A percentile compares a stretch with the other conserved stretches of the same genome.
Conservation (phyloP, 2,888 invertebrate genomes). For the Clusia tigrina region DNA sequence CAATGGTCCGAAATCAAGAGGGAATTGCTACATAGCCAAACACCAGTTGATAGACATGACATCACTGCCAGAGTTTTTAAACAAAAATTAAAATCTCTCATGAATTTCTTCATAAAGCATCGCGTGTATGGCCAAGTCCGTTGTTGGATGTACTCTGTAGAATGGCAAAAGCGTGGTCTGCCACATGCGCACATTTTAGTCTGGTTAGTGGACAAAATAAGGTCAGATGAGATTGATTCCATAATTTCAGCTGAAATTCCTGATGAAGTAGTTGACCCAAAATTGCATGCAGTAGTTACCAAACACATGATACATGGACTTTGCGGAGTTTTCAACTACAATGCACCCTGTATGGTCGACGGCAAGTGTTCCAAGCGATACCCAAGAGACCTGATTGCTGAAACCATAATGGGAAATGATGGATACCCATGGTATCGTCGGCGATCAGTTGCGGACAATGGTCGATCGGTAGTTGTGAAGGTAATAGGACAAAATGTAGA, state of each 20-base stretch:
- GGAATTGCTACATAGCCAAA: slow-evolving; percentile 34
- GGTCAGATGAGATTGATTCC: no score
- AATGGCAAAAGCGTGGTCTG: slow-evolving; percentile 22
- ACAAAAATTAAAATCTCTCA: slow-evolving; percentile 19
- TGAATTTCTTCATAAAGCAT: no score
- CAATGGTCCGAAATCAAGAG: slow-evolving; percentile 13
- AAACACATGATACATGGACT: no score
- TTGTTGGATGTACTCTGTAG: slow-evolving; percentile 48
- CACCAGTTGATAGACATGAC: slow-evolving; percentile 44
- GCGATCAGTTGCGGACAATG: no score
- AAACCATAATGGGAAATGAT: slow-evolving; percentile 47
- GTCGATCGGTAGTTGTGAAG: slow-evolving; percentile 29
- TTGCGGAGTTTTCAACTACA: no score
- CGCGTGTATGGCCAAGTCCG: no score
- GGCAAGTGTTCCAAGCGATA: slow-evolving; percentile 37
- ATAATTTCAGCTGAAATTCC: slow-evolving; percentile 26
- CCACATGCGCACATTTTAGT: no score
- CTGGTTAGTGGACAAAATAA: no score
- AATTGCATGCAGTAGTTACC: no score
- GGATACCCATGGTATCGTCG: no score
- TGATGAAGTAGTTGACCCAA: slow-evolving; percentile 38
- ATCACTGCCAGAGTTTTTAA: slow-evolving; percentile 35
- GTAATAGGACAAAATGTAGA: slow-evolving; percentile 29
- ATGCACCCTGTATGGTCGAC: slow-evolving; percentile 22
- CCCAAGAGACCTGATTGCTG: slow-evolving; percentile 39